Base-by-base conservation (phyloP, 64 coral and sea anemone genomes). In the Stichodactyla helianthus region DNA sequence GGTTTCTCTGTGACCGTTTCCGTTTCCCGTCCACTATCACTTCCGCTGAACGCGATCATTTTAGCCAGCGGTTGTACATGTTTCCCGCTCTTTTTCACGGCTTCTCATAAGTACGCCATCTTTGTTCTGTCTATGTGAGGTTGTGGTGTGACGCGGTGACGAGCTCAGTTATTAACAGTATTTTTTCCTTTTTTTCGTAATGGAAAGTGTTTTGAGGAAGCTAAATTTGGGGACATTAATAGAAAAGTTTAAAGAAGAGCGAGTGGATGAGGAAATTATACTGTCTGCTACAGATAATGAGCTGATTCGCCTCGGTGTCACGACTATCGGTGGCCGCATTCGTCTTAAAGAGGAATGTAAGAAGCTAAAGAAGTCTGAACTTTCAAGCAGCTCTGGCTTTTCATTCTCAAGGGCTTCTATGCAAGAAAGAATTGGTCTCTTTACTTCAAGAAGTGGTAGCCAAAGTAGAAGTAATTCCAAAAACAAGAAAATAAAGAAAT, bases 321-420 rank as follows among this genome's bases (percentile, higher is more conserved):
- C 68, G 25, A 86, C 89, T 35, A 91, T 91, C 53, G 83, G 89
- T n/a, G 89, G 86, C 78, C 76, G 89, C 16, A 91, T 91, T 59
- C 83, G 89, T 79, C 68, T 91, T 10, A 50, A 71, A 77, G 81
- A 83, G 12, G 54, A 58, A 13, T 91, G 89, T 59, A 78, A 56
- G 27, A 86, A 87, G 86, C 22, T 27, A n/a, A 70, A 70, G 19
- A 70, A 25, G 65, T 70, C 65, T 8, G 65, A 70, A 58, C 55
- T 58, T 58, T 58, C 55, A 70, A 70, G 65, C 65, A 70, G n/a
- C 65, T 70, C 65, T 70, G 65, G 65, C 65, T 70, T 70, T 22
- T 70, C 65, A 8, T 70, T 70, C 19, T 22, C 19, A 22, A 70
- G 65, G 65, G 65, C 65, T n/a, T 70, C 65, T 70, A n/a, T 27